A percentile compares a stretch with the other conserved stretches of the same genome.
Evolutionary conservation across 2,113 vertebrate genomes (phyloP).

Genomic region (Sinocyclocheilus anophthalmus): DNA sequence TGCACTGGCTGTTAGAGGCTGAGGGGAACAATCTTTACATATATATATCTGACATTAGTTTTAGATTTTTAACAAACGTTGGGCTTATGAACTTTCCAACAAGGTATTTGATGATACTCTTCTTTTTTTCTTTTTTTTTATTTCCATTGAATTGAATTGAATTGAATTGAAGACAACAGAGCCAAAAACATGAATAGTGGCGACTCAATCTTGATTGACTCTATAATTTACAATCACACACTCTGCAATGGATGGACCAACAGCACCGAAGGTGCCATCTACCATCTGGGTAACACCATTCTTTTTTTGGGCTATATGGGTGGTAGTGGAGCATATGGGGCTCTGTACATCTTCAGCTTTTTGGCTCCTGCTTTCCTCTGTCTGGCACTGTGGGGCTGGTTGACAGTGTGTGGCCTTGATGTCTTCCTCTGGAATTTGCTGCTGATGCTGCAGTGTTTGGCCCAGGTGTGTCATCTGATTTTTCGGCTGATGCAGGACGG

Average conservation of each 20-base stretch:
- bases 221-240: slow-evolving; percentile 63
- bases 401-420: slow-evolving; percentile 85
- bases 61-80: neutral
- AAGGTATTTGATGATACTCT: neutral
- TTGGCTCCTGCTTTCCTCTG: slow-evolving; percentile 83
- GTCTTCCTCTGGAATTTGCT: slow-evolving; percentile 86
- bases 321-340: slow-evolving; percentile 88
- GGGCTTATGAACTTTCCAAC: neutral
- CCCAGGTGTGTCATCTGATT: slow-evolving; percentile 85
- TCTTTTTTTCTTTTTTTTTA: neutral
- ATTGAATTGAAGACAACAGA: neutral
- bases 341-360: slow-evolving; percentile 89
- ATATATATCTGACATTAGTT: neutral
- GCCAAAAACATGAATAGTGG: slow-evolving; percentile 66
- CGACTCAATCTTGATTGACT: slow-evolving; percentile 72
- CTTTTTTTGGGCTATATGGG: slow-evolving; percentile 94
- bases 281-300: slow-evolving; percentile 88
- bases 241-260: slow-evolving; percentile 83
- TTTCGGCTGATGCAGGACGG: slow-evolving; percentile 81
- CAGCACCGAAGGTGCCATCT: slow-evolving; percentile 83
- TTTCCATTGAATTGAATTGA: neutral
- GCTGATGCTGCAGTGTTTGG: slow-evolving; percentile 76
- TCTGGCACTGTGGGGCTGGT: slow-evolving; percentile 87
- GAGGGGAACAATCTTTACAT: slow-evolving; percentile 53
- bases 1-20: slow-evolving; percentile 54